These are phyloP conservation scores for Athalia circularis DNA, from an alignment of 2,888 invertebrate genomes.

Conservation along the genomic window DNA sequence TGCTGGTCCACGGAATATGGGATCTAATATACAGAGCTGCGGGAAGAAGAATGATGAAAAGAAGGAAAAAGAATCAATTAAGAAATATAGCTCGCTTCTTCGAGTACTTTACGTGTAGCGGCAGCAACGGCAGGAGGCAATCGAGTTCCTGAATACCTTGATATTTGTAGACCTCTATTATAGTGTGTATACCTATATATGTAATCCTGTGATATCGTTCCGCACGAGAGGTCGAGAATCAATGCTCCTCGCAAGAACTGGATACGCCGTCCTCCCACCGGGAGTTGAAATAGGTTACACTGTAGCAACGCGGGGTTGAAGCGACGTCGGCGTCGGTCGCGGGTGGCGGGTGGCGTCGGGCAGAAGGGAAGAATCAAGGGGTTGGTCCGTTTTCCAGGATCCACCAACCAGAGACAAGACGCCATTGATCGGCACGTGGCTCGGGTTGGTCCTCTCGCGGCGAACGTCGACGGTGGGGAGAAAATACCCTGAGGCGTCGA, in stretches of 20 bases:
- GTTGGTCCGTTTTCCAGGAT: slow-evolving; percentile 61
- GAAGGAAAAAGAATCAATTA: too few relatives aligned
- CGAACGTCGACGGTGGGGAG: slow-evolving; percentile 35
- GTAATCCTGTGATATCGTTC: slow-evolving; percentile 8
- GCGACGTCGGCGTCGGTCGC: neutral
- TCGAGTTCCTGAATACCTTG: too few relatives aligned
- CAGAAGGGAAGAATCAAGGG: slow-evolving; percentile 34
- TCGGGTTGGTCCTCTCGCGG: slow-evolving; percentile 61
- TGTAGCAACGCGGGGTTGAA: too few relatives aligned
- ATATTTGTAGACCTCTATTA: too few relatives aligned
- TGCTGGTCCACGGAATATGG: too few relatives aligned
- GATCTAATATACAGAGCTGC: too few relatives aligned
- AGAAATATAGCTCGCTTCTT: too few relatives aligned
- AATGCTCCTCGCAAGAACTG: slow-evolving; percentile 71
- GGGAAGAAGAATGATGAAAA: too few relatives aligned
- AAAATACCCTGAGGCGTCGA: slow-evolving; percentile 52
- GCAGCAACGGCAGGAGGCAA: too few relatives aligned
- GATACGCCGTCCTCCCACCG: slow-evolving; percentile 18
- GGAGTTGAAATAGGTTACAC: neutral
- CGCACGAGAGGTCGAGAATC: slow-evolving; percentile 71
- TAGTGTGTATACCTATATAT: too few relatives aligned
- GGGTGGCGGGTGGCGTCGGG: neutral
- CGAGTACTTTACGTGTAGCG: too few relatives aligned
- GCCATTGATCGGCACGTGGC: slow-evolving; percentile 75
- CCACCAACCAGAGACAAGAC: slow-evolving; percentile 71